phyloP scores from a whole-genome alignment of 2,888 invertebrate species.

The Epinotia demarniana region DNA sequence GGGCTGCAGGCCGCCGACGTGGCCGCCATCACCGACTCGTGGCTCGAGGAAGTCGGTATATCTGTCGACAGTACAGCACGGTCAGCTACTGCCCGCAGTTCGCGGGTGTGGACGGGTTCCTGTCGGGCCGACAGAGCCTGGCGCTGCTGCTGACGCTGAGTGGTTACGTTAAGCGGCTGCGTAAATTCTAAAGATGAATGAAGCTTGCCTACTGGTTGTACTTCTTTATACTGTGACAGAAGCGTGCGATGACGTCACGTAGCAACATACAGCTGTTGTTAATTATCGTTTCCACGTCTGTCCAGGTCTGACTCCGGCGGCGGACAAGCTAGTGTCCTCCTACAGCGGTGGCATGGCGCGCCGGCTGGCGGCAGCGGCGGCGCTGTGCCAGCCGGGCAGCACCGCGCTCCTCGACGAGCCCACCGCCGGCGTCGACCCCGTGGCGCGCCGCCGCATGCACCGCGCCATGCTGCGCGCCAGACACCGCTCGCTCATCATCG shows the following conservation, averaged over 20 bases:
- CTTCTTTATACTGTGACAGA: too few relatives aligned
- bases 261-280: neutral
- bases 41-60: conserved; percentile 84
- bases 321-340: conserved; percentile 50
- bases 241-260: too few relatives aligned
- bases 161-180: too few relatives aligned
- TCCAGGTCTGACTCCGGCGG: conserved; percentile 51
- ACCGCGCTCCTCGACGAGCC: conserved; percentile 89
- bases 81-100: conserved; percentile 96
- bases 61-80: neutral
- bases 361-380: conserved; percentile 67
- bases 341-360: conserved; percentile 91
- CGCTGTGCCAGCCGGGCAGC: conserved; percentile 71
- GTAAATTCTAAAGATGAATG: too few relatives aligned
- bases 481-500: conserved; percentile 85
- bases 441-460: conserved; percentile 87
- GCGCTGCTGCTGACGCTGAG: conserved; percentile 81
- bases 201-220: too few relatives aligned
- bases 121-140: conserved; percentile 91
- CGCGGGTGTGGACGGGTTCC: conserved; percentile 90
- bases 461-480: conserved; percentile 83
- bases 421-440: conserved; percentile 88
- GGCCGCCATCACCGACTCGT: conserved; percentile 77
- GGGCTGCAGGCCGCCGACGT: conserved; percentile 83
- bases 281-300: neutral